phyloP scores from a whole-genome alignment of 1,140 invertebrate genomes.

The Trichonephila clavipes region DNA sequence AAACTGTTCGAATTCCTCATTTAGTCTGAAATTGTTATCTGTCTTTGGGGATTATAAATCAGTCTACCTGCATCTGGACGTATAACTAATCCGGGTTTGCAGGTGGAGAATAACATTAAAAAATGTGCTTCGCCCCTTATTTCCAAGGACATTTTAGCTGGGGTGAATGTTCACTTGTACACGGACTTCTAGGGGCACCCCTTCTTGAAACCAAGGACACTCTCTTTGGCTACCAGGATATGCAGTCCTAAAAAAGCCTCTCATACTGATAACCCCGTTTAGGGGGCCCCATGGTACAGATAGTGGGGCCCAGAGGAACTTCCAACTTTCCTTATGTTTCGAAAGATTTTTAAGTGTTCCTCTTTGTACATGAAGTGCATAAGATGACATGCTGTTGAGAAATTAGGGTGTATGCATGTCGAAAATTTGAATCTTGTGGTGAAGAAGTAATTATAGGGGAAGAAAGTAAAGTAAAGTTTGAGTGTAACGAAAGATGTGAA shows the following conservation, averaged over 20 bases:
- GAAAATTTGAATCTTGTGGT: background rate
- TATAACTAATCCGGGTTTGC: background rate
- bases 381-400: background rate
- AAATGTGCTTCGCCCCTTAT: background rate
- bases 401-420: background rate
- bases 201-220: conserved; percentile 23
- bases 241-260: conserved; percentile 34
- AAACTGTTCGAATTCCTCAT: background rate
- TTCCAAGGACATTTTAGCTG: conserved; percentile 4
- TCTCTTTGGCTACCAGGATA: conserved; percentile 3
- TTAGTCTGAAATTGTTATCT: background rate
- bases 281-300: background rate
- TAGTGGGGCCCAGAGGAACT: background rate
- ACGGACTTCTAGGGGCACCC: background rate
- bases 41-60: background rate
- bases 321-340: background rate
- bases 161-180: background rate
- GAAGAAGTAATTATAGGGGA: background rate
- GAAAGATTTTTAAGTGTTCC: background rate
- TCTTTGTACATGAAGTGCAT: background rate
- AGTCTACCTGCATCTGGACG: background rate
- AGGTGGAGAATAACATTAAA: conserved; percentile 10
- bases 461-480: background rate
- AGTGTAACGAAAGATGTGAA: background rate
- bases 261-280: background rate